A percentile compares a stretch with the other conserved stretches of the same genome.
Evolutionary conservation across 2,888 invertebrate species (phyloP).

Genomic region (Hyles lineata): DNA sequence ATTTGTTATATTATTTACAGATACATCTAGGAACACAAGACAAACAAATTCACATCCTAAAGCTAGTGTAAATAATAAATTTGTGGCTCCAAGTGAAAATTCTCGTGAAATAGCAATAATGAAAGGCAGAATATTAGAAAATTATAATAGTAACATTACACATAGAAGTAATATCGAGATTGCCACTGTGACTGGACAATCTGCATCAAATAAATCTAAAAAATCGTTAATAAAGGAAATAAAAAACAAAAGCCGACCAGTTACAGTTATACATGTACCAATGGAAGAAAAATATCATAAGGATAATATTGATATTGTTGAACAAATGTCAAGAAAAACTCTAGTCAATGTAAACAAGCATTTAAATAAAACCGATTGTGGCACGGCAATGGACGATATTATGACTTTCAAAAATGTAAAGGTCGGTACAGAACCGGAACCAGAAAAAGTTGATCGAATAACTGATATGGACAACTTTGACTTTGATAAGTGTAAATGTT

Average conservation of each 20-base stretch:
- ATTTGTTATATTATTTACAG: slow-evolving; percentile 2
- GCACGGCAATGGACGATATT: slow-evolving; percentile 48
- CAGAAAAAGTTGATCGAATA: slow-evolving; percentile 49
- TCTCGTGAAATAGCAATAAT: slow-evolving; percentile 52
- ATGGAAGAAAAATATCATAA: slow-evolving; percentile 53
- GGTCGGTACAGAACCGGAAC: slow-evolving; percentile 54
- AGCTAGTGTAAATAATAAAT: slow-evolving; percentile 61
- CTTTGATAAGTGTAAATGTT: slow-evolving; percentile 47
- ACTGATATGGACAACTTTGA: slow-evolving; percentile 56
- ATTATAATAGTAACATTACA: slow-evolving; percentile 41
- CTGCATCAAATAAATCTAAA: slow-evolving; percentile 43
- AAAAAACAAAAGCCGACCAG: slow-evolving; percentile 48
- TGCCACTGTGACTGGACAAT: slow-evolving; percentile 40
- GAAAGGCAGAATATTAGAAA: slow-evolving; percentile 53
- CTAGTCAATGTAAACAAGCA: slow-evolving; percentile 19
- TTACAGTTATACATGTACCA: slow-evolving; percentile 64
- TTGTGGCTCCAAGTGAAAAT: slow-evolving; percentile 53
- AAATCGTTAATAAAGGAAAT: slow-evolving; percentile 50
- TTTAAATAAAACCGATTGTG: slow-evolving; percentile 42
- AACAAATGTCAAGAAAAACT: slow-evolving; percentile 20
- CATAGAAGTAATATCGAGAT: slow-evolving; percentile 49
- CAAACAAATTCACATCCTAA: slow-evolving; percentile 46
- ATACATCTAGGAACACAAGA: slow-evolving; percentile 13
- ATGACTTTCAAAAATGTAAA: slow-evolving; percentile 50
- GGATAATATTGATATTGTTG: slow-evolving; percentile 35